These are phyloP conservation scores for Dynastes maya DNA, from an alignment of 2,888 invertebrate genomes.

Conservation along the genomic window DNA sequence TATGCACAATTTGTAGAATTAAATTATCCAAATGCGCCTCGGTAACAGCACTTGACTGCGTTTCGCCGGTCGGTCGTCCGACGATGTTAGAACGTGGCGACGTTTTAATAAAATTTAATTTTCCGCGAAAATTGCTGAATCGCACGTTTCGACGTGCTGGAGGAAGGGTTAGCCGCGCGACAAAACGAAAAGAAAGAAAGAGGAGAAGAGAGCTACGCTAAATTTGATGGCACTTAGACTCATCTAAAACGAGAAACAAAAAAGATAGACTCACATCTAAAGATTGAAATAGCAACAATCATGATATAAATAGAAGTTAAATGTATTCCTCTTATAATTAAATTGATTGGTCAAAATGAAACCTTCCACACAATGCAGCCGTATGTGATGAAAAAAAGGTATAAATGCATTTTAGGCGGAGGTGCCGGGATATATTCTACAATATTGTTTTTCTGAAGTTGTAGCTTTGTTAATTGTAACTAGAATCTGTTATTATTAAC, in stretches of 20 bases:
- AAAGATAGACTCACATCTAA: no score
- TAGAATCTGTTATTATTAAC: no score
- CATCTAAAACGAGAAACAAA: background rate
- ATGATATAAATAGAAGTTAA: no score
- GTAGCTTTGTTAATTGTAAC: no score
- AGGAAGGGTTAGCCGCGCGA: background rate
- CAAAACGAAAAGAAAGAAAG: background rate
- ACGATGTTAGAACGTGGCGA: slow-evolving; percentile 37
- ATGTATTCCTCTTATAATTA: no score
- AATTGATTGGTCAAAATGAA: no score
- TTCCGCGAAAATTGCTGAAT: slow-evolving; percentile 46
- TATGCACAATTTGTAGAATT: slow-evolving; percentile 51
- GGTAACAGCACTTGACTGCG: slow-evolving; percentile 37
- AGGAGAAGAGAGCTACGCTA: background rate
- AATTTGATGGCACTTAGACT: slow-evolving; percentile 26
- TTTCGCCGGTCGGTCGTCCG: slow-evolving; percentile 29
- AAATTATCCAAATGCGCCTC: slow-evolving; percentile 46
- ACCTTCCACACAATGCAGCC: no score
- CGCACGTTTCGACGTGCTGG: slow-evolving; percentile 17
- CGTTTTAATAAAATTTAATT: slow-evolving; percentile 49
- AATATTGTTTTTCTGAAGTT: no score
- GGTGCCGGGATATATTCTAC: no score
- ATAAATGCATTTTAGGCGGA: no score
- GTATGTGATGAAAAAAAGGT: no score
- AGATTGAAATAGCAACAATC: no score